phyloP scores from a whole-genome alignment of 2,113 vertebrate species.

The Lagopus muta region DNA sequence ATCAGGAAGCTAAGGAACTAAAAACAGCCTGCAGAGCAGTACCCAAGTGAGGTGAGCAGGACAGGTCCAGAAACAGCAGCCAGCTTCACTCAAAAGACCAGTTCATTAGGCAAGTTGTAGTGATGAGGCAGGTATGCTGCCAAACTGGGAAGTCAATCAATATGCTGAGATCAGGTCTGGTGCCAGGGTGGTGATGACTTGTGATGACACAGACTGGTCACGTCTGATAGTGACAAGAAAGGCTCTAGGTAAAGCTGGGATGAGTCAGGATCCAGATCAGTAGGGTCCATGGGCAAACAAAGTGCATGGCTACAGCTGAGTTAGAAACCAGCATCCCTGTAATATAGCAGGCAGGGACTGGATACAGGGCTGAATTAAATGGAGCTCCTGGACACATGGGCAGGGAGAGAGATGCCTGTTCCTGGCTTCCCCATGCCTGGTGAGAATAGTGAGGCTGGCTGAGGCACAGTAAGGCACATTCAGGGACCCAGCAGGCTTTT shows the following conservation, averaged over 20 bases:
- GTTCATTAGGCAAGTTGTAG: not conserved
- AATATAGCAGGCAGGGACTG: not conserved
- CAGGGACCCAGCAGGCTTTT: not conserved
- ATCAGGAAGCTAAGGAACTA: not conserved
- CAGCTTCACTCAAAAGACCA: not conserved
- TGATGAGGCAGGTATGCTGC: not conserved
- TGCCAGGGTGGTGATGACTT: not conserved
- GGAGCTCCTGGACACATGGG: fast-evolving
- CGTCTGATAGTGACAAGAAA: not conserved
- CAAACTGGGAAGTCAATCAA: not conserved
- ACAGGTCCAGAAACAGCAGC: not conserved
- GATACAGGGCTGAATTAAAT: not conserved
- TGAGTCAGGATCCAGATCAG: not conserved
- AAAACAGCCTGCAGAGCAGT: not conserved
- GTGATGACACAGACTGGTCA: not conserved
- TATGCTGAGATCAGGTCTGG: not conserved
- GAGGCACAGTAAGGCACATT: not conserved
- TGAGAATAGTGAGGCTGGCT: not conserved
- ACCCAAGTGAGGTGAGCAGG: not conserved
- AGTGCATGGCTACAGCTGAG: not conserved
- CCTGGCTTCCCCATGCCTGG: not conserved
- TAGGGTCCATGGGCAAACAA: not conserved
- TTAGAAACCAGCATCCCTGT: not conserved
- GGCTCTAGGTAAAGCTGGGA: not conserved
- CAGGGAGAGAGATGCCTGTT: not conserved